Evolutionary conservation across 2,797 vertebrate genomes (phyloP), one percentile per base, ranked within the genome.

Genomic region (Chanos chanos): DNA sequence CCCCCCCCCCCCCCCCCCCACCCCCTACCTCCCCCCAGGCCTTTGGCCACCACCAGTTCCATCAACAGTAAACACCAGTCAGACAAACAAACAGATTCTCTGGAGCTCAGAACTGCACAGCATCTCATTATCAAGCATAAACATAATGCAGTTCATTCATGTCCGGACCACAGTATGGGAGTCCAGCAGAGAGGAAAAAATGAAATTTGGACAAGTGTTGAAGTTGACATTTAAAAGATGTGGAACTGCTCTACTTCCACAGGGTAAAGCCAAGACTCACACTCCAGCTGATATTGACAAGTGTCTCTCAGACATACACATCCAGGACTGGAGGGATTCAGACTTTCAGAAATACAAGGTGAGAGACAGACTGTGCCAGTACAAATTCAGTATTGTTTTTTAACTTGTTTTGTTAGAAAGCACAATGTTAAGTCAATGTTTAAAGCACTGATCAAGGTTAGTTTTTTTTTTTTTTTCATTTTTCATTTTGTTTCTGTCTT

Each of bases 231-330:
- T 57, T n/a, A 65, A 40, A 43, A 40, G 31, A 43, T 39, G 2
- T 66, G n/a, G n/a, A n/a, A 67, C 1, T 63, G 61, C 51, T 30
- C 1, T 57, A 16, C 27, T 15, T 3, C 61, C 64, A 50, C 73
- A 95, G 92, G 84, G 77, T 70, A 95, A 94, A 91, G 90, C 87
- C 66, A 95, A 92, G 81, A 80, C 63, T 1, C 86, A 87, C 74
- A 86, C 85, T 10, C 73, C 74, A n/a, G 82, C 86, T 5, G 89
- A 93, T 41, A 79, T 94, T 62, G 90, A 93, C 76, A 91, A 87
- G 63, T 89, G 82, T 76, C 89, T 96, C 24, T 89, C 87, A 25
- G 67, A 78, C 0, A 1, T 83, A 45, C 87, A 87, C 73, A 88
- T 92, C 41, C 71, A 66, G 60, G 89, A 92, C 60, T 88, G 83